A percentile compares a stretch with the other conserved stretches of the same genome.
Evolutionary conservation across 2,113 vertebrate species (phyloP).

Genomic region (Eulemur rufifrons): DNA sequence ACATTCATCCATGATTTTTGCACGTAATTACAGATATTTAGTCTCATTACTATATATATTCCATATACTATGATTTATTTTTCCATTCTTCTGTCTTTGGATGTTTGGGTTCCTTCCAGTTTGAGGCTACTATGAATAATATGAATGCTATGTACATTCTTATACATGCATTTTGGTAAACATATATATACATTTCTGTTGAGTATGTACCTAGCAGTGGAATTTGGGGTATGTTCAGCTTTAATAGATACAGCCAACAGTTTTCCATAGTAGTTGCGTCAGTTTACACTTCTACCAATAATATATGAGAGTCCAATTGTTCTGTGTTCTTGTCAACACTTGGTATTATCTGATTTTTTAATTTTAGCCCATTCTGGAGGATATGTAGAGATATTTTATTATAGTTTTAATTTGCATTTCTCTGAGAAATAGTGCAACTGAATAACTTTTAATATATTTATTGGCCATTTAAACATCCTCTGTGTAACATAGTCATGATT

Average conservation of each 20-base stretch:
- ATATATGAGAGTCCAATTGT: neutral
- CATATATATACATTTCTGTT: neutral
- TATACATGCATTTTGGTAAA: neutral
- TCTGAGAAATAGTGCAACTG: neutral
- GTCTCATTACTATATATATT: neutral
- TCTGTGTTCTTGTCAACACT: neutral
- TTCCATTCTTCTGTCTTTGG: neutral
- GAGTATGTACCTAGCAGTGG: neutral
- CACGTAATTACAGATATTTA: neutral
- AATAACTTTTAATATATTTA: neutral
- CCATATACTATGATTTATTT: neutral
- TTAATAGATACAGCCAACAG: neutral
- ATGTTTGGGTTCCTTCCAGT: neutral
- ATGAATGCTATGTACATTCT: neutral
- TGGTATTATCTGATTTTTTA: neutral
- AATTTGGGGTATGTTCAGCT: neutral
- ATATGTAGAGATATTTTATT: neutral
- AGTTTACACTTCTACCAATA: neutral
- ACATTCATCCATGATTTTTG: neutral
- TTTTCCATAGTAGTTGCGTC: neutral
- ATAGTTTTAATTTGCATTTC: conserved; percentile 16
- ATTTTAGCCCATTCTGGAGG: neutral
- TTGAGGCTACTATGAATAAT: conserved; percentile 34
- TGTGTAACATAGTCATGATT: neutral
- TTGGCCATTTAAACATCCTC: neutral